Conservation (phyloP, 2,797 vertebrate genomes). For the Pelodytes ibericus region DNA sequence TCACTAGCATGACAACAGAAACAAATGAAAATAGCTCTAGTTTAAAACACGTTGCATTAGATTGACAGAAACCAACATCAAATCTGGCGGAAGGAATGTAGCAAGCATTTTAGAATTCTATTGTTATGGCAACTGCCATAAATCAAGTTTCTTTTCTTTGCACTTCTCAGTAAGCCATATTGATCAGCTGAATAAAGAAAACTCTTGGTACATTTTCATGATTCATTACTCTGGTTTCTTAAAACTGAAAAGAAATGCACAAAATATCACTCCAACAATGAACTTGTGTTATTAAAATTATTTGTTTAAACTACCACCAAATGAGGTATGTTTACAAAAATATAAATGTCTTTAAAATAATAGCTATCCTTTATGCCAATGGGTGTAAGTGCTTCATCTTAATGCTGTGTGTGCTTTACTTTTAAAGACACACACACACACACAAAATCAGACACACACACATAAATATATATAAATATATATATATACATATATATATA, state of each 20-base stretch:
- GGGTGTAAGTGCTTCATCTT: too few species aligned
- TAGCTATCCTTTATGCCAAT: too few species aligned
- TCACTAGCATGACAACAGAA: conserved; percentile 53
- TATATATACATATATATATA: too few species aligned
- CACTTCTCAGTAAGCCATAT: conserved; percentile 29
- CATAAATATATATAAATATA: too few species aligned
- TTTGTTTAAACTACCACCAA: too few species aligned
- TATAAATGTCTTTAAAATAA: too few species aligned
- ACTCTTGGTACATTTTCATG: conserved; percentile 52
- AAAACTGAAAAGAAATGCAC: conserved; percentile 52
- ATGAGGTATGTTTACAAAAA: too few species aligned
- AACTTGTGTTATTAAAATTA: too few species aligned
- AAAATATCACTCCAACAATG: neutral
- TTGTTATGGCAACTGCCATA: conserved; percentile 40
- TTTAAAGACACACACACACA: too few species aligned
- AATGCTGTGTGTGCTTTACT: too few species aligned
- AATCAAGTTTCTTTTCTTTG: conserved; percentile 44
- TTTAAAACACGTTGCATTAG: conserved; percentile 41
- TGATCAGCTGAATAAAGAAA: conserved; percentile 43
- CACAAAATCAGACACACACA: too few species aligned
- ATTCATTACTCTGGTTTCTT: conserved; percentile 33
- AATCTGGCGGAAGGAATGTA: conserved; percentile 45
- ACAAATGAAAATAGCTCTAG: conserved; percentile 52
- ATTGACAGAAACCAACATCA: conserved; percentile 39
- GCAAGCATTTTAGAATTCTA: conserved; percentile 53